Conservation (phyloP, 1,140 invertebrate genomes). For the Coelopa frigida region DNA sequence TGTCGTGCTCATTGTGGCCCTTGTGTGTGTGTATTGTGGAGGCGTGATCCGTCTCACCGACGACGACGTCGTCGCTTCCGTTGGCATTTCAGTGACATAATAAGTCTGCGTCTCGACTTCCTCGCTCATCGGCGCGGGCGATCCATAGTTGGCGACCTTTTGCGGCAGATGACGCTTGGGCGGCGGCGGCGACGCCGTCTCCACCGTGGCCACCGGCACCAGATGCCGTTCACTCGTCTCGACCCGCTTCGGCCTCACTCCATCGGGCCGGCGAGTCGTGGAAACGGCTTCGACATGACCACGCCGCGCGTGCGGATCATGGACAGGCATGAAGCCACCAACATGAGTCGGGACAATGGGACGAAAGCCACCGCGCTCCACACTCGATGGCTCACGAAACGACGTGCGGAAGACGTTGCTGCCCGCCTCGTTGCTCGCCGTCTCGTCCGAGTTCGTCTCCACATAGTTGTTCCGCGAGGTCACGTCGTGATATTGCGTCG, state of each 20-base stretch:
- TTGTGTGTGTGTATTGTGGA: slow-evolving; percentile 10
- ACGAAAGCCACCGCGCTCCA: slow-evolving; percentile 64
- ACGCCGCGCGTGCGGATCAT: slow-evolving; percentile 32
- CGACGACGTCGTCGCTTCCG: slow-evolving; percentile 4
- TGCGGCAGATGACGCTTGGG: too few relatives aligned
- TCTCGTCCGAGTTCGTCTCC: slow-evolving; percentile 44
- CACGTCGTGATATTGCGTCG: slow-evolving; percentile 12
- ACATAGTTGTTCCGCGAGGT: slow-evolving; percentile 22
- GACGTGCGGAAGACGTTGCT: slow-evolving; percentile 42
- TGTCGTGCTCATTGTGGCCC: slow-evolving; percentile 9
- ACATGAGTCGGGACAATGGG: slow-evolving; percentile 60
- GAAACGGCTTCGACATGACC: slow-evolving; percentile 30
- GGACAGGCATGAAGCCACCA: slow-evolving; percentile 60
- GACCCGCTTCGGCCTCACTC: not conserved
- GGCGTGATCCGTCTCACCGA: not conserved
- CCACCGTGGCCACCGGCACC: slow-evolving; percentile 18
- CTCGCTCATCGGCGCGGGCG: not conserved
- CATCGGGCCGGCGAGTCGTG: not conserved
- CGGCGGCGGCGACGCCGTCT: not conserved
- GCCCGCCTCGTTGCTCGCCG: slow-evolving; percentile 29
- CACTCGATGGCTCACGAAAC: slow-evolving; percentile 53
- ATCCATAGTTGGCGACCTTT: not conserved
- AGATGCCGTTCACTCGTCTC: slow-evolving; percentile 18
- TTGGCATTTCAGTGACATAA: slow-evolving; percentile 27
- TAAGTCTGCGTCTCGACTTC: slow-evolving; percentile 26